Evolutionary conservation across 2,888 invertebrate genomes (phyloP), one percentile per base, ranked within the genome.

Genomic region (Caenorhabditis japonica): DNA sequence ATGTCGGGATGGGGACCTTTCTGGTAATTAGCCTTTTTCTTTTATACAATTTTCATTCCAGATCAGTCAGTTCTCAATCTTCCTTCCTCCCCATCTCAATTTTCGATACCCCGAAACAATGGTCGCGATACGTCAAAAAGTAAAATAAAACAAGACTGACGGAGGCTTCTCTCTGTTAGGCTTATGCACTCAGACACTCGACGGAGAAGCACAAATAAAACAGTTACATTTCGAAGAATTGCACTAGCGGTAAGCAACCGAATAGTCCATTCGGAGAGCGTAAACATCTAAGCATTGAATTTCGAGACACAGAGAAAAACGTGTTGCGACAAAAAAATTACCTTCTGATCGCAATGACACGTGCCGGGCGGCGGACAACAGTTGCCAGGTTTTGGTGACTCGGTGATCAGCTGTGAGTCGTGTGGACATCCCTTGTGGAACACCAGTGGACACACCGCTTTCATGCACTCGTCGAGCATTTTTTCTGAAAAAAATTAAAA

Each of bases 371-470:
- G 60, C 10, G 70, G 77, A 71, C 85, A 85, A 66, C 88, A 84
- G 79, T 86, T 85, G 36, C 85, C 84, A 27, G 77, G 82, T 25
- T 79, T 81, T 25, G 82, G 79, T 71, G 84, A 82, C 62, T 53
- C 41, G 34, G 77, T 81, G 76, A 87, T 83, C 5, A 81, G 61
- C 33, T 75, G 68, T 4, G 85, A 82, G 73, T 85, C 85, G 10
- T 76, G 76, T 4, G 87, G 85, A 59, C 88, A 88, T 19, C 81
- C 75, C 21, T 84, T 83, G 41, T 83, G 82, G 70, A 85, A 84
- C 33, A 85, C 83, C 7, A 84, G 71, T 17, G 77, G 64, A 64
- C 86, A 86, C 51, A 74, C 61, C 7, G 81, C 83, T 51, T 84
- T 77, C 60, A 79, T 46, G 83, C 87, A 80, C 13, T 66, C 66